Evolutionary conservation across 2,797 vertebrate species (phyloP).

Genomic region (Paramormyrops hopkinsi): DNA sequence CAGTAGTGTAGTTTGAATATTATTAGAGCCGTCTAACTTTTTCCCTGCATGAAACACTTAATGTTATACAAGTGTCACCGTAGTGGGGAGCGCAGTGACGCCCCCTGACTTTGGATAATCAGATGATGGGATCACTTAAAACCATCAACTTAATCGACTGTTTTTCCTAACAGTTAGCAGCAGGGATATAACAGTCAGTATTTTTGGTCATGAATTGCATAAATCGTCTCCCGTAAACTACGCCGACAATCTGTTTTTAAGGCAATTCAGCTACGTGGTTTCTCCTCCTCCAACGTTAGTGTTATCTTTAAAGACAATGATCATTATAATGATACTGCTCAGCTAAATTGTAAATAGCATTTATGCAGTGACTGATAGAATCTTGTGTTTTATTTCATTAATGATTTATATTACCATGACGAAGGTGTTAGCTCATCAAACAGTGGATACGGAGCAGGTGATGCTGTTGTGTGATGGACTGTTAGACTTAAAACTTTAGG

Average conservation of each 20-base stretch:
- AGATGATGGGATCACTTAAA: neutral
- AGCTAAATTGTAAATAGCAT: neutral
- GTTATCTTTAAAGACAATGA: neutral
- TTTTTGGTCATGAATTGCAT: neutral
- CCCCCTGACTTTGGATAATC: neutral
- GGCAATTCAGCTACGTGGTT: neutral
- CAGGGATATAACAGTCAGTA: neutral
- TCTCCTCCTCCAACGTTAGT: neutral
- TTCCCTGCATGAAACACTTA: neutral
- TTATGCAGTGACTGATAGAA: slow-evolving; percentile 53
- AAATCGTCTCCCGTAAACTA: neutral
- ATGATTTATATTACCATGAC: slow-evolving; percentile 82
- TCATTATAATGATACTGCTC: neutral
- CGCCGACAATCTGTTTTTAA: neutral
- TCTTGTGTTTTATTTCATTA: slow-evolving; percentile 67
- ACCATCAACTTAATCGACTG: neutral
- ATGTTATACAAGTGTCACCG: neutral
- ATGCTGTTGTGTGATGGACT: slow-evolving; percentile 75
- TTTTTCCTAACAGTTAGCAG: neutral
- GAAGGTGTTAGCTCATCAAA: slow-evolving; percentile 83
- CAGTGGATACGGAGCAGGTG: slow-evolving; percentile 76
- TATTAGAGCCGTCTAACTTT: neutral
- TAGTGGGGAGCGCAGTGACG: neutral
- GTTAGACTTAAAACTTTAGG: neutral
- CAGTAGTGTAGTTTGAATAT: neutral